Conservation (phyloP, 2,888 invertebrate species). For the Conchocele bisecta region DNA sequence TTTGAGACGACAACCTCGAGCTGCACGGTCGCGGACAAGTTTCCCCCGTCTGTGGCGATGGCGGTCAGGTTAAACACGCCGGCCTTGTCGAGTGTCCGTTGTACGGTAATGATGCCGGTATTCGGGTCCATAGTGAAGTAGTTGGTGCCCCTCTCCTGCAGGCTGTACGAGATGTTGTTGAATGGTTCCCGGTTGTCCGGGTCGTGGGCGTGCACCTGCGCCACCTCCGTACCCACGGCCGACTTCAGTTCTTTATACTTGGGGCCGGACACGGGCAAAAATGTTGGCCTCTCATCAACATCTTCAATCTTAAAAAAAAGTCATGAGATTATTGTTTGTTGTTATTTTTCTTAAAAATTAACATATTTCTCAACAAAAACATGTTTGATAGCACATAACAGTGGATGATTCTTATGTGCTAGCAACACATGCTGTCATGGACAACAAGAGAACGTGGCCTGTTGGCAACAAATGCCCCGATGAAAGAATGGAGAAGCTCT, state of each 20-base stretch:
- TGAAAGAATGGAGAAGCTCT: too few species aligned
- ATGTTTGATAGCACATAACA: too few species aligned
- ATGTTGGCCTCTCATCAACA: slow-evolving; percentile 23
- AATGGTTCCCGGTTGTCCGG: not conserved
- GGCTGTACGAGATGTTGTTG: not conserved
- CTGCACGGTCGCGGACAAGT: not conserved
- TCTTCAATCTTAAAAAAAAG: slow-evolving; percentile 18
- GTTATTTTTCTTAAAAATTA: too few species aligned
- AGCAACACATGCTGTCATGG: too few species aligned
- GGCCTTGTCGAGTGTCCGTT: not conserved
- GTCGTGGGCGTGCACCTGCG: not conserved
- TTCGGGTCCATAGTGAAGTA: not conserved
- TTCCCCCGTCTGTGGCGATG: slow-evolving; percentile 18
- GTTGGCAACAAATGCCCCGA: too few species aligned
- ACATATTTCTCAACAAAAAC: too few species aligned
- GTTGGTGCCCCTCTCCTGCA: not conserved
- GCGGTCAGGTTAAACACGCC: slow-evolving; percentile 14
- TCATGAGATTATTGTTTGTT: too few species aligned
- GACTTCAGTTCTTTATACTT: slow-evolving; percentile 17
- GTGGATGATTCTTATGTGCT: too few species aligned
- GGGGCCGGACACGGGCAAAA: slow-evolving; percentile 1
- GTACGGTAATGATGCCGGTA: not conserved
- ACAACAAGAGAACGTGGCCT: too few species aligned
- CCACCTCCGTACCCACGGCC: not conserved
- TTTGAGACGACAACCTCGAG: slow-evolving; percentile 11